These are phyloP conservation scores for Hyles lineata DNA, from an alignment of 2,888 invertebrate genomes.

Conservation along the genomic window DNA sequence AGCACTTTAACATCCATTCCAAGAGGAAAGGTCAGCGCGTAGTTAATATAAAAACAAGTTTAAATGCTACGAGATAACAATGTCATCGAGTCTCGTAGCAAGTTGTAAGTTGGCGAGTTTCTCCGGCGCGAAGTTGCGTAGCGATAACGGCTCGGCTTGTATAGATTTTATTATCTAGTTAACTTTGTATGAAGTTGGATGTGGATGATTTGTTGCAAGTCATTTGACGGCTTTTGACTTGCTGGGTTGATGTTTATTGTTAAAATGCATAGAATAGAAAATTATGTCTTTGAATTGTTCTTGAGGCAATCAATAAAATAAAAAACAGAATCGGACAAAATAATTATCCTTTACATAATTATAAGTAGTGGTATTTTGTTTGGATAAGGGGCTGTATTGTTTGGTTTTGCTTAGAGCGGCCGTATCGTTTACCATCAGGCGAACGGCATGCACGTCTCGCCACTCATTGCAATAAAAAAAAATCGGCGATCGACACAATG, in stretches of 20 bases:
- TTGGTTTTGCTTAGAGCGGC: no score
- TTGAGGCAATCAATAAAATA: no score
- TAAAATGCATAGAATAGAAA: no score
- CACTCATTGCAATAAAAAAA: no score
- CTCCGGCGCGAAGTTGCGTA: constrained; percentile 5
- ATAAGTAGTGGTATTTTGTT: no score
- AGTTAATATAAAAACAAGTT: constrained; percentile 3
- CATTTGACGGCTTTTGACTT: background rate
- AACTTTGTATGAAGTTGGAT: constrained; percentile 12
- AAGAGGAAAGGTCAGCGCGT: background rate
- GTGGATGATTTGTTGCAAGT: background rate
- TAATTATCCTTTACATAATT: no score
- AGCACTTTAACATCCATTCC: background rate
- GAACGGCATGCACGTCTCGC: no score
- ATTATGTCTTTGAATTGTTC: no score
- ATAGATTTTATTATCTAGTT: constrained; percentile 24
- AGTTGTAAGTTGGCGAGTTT: background rate
- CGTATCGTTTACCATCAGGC: no score
- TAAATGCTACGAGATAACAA: background rate
- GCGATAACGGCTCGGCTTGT: background rate
- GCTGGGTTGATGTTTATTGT: background rate
- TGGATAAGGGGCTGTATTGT: no score
- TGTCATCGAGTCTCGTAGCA: constrained; percentile 5
- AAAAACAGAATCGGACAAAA: no score
- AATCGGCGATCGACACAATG: no score